A percentile compares a stretch with the other conserved stretches of the same genome.
phyloP scores from a whole-genome alignment of 2,888 invertebrate species.

The Keiferia lycopersicella region DNA sequence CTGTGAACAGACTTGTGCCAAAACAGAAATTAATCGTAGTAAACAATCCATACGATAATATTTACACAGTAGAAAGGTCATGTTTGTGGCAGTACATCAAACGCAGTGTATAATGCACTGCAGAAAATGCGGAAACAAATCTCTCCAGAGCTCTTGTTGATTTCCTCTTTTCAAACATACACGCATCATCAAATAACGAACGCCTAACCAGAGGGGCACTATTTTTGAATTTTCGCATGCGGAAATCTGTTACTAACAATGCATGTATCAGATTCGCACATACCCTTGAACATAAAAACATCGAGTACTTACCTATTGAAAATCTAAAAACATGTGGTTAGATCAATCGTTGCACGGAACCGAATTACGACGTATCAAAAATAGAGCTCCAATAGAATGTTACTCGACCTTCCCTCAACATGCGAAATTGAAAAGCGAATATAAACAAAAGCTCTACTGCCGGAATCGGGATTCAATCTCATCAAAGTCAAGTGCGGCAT shows the following conservation, averaged over 20 bases:
- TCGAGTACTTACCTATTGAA: too few relatives aligned
- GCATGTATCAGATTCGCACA: too few relatives aligned
- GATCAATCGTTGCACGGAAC: too few relatives aligned
- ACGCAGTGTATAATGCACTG: neutral
- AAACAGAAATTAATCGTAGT: neutral
- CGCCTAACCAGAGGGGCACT: too few relatives aligned
- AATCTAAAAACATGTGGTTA: too few relatives aligned
- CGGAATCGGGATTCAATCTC: neutral
- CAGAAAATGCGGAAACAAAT: slow-evolving; percentile 1
- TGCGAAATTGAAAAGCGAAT: neutral
- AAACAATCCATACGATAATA: neutral
- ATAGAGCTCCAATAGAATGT: neutral
- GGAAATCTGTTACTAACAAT: too few relatives aligned
- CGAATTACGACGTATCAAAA: too few relatives aligned
- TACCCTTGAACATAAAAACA: too few relatives aligned
- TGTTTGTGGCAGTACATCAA: slow-evolving; percentile 1
- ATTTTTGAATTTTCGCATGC: too few relatives aligned
- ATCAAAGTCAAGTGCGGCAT: slow-evolving; percentile 4
- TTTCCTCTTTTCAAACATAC: slow-evolving; percentile 6
- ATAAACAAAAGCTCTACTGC: slow-evolving; percentile 7
- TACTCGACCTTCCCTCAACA: slow-evolving; percentile 7
- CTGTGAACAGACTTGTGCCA: neutral
- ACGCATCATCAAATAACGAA: neutral
- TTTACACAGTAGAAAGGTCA: slow-evolving; percentile 9
- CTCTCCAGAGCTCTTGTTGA: slow-evolving; percentile 4